Base-by-base conservation (phyloP, 1,140 invertebrate genomes). In the Drosophila watanabei region DNA sequence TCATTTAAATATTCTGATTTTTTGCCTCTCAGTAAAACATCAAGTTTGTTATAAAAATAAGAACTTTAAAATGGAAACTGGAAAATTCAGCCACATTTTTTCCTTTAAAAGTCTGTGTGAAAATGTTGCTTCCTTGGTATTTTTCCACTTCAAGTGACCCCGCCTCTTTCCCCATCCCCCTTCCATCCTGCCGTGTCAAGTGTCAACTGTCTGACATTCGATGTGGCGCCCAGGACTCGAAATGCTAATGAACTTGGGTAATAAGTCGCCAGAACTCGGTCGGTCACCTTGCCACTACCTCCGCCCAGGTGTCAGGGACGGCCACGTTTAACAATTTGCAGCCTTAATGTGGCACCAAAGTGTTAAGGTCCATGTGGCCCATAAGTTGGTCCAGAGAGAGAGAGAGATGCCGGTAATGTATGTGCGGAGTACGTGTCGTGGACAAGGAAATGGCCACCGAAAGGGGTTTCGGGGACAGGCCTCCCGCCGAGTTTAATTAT, bases 181-280 rank as follows among this genome's bases (percentile, higher is more conserved):
- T n/a, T n/a, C n/a, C n/a, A n/a, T n/a, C n/a, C n/a, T n/a, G 20
- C 64, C 41, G 70, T 81, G 73, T 85, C 73, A 77, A 77, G 71
- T 81, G 80, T 77, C 80, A 82, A 82, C 75, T 77, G 79, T 72
- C 72, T 76, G 70, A 59, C 68, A 83, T 69, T 62, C 63, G 58
- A 78, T 68, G 80, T 16, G 56, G 46, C 37, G 43, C 46, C 48
- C 60, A 63, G 54, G 71, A 56, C 70, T 80, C 64, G 73, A 79
- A 76, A 88, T 89, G 85, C 85, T 88, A 89, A 88, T 88, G 85
- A 88, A 88, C 78, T 88, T 89, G 87, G 77, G 73, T 89, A 84
- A 83, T 80, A 75, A 75, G 63, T 62, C 80, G 61, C 57, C 72
- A 56, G 64, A 59, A 61, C 60, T 57, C 32, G 37, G 28, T 20